phyloP scores from a whole-genome alignment of 2,113 vertebrate species.

The Chlorodrepanis virens region DNA sequence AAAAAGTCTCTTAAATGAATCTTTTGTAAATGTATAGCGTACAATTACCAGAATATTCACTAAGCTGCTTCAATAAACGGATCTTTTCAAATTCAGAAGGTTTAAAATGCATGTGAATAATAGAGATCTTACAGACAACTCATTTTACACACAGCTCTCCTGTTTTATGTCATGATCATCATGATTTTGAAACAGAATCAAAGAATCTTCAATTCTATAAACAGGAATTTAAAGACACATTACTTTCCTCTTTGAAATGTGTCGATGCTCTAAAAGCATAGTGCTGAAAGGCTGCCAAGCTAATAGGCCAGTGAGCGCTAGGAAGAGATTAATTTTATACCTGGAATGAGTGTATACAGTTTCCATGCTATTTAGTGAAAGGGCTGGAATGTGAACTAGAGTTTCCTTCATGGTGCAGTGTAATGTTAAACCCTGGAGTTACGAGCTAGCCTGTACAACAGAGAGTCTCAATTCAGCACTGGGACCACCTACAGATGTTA shows the following conservation, averaged over 20 bases:
- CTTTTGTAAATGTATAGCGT: neutral
- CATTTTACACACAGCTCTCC: neutral
- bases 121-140: neutral
- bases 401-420: neutral
- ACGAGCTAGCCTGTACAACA: neutral
- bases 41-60: neutral
- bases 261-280: neutral
- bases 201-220: conserved; percentile 33
- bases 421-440: neutral
- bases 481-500: neutral
- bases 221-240: conserved; percentile 29
- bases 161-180: conserved; percentile 12
- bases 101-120: neutral
- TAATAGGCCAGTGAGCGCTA: conserved; percentile 17
- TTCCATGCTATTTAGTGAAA: conserved; percentile 14
- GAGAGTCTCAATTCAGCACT: neutral
- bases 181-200: conserved; percentile 30
- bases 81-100: neutral
- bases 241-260: conserved; percentile 27
- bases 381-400: neutral
- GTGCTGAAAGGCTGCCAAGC: conserved; percentile 43
- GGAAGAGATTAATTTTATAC: conserved; percentile 55
- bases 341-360: neutral
- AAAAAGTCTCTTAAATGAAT: neutral
- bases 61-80: neutral